Conservation (phyloP, 2,113 vertebrate genomes). For the Zosterops pallidus region DNA sequence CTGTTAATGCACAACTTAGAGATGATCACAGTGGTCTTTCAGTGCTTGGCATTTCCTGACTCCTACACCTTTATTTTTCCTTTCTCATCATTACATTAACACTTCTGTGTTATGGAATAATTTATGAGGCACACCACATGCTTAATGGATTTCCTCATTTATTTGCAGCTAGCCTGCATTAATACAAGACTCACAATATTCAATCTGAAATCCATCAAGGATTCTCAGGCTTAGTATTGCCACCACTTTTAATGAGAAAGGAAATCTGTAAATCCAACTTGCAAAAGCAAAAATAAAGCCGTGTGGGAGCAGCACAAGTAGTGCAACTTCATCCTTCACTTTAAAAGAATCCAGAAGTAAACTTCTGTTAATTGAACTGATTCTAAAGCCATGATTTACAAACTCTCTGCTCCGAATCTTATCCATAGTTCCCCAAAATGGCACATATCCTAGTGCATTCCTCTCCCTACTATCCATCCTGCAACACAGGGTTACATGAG, state of each 20-base stretch:
- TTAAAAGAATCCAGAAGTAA: background rate
- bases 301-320: background rate
- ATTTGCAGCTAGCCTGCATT: slow-evolving; percentile 13
- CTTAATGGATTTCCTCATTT: slow-evolving; percentile 48
- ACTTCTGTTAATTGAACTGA: background rate
- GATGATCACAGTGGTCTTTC: background rate
- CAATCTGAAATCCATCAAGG: slow-evolving; percentile 39
- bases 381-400: background rate
- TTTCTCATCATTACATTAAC: slow-evolving; percentile 7
- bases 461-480: background rate
- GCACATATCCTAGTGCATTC: accelerated
- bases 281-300: background rate
- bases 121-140: slow-evolving; percentile 29
- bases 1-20: background rate
- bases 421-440: background rate
- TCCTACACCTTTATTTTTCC: background rate
- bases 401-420: background rate
- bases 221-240: background rate
- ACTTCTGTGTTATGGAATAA: slow-evolving; percentile 37
- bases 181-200: slow-evolving; percentile 11
- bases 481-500: accelerated
- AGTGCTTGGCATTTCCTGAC: background rate
- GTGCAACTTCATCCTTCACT: background rate
- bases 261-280: slow-evolving; percentile 32
- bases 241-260: slow-evolving; percentile 4